A percentile compares a stretch with the other conserved stretches of the same genome.
Evolutionary conservation across 2,888 invertebrate genomes (phyloP).

Genomic region (Rhagonycha lutea): DNA sequence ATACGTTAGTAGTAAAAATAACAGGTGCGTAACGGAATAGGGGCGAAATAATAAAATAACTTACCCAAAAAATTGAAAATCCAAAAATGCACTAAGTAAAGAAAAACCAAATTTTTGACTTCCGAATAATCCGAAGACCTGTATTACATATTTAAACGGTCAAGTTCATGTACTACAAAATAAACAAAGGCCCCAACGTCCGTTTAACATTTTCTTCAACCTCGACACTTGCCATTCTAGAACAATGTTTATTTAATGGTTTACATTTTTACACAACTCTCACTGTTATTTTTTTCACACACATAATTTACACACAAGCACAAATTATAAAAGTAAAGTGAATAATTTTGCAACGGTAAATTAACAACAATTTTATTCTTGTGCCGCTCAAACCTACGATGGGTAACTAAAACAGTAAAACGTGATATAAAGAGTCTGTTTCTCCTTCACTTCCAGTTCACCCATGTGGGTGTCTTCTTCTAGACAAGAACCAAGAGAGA

Average conservation of each 20-base stretch:
- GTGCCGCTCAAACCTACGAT: constrained; percentile 8
- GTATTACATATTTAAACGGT: neutral
- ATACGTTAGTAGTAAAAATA: neutral
- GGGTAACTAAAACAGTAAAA: constrained; percentile 18
- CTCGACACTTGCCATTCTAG: neutral
- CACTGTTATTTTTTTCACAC: constrained; percentile 4
- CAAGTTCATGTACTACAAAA: constrained; percentile 10
- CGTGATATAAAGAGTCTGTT: constrained; percentile 9
- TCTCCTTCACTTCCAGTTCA: constrained; percentile 9
- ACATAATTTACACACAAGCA: constrained; percentile 2
- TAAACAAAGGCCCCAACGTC: constrained; percentile 17
- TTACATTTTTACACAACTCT: neutral
- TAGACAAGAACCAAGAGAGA: constrained; percentile 5
- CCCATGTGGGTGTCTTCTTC: constrained; percentile 12
- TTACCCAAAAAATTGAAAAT: neutral
- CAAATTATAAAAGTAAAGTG: constrained; percentile 10
- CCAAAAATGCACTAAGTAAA: neutral
- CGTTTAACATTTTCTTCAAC: neutral
- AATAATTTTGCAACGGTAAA: constrained; percentile 16
- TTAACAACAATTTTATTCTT: neutral
- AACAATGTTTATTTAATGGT: neutral
- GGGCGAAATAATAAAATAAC: neutral
- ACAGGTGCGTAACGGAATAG: neutral
- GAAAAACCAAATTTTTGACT: neutral
- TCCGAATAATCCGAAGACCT: neutral